These are phyloP conservation scores for Aphidius colemani DNA, from an alignment of 2,888 invertebrate species.

Conservation along the genomic window DNA sequence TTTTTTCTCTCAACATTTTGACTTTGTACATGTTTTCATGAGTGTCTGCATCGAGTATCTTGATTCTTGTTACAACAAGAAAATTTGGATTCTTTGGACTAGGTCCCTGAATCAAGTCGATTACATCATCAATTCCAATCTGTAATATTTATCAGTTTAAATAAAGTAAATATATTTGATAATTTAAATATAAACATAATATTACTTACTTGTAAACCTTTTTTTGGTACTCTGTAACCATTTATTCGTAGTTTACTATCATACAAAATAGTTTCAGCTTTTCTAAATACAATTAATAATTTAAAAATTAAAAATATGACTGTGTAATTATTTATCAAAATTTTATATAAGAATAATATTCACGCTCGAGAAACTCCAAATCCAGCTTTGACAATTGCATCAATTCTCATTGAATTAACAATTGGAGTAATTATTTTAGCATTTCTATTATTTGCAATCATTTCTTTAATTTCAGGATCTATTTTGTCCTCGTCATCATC, in stretches of 20 bases:
- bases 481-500: slow-evolving; percentile 58
- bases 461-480: slow-evolving; percentile 60
- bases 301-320: slow-evolving; percentile 19
- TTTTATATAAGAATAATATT: slow-evolving; percentile 44
- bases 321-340: not conserved
- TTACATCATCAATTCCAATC: slow-evolving; percentile 73
- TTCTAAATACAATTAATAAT: slow-evolving; percentile 63
- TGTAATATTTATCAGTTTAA: slow-evolving; percentile 50
- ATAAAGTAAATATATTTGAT: not conserved
- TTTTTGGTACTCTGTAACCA: slow-evolving; percentile 76
- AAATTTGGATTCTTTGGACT: slow-evolving; percentile 72
- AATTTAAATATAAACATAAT: not conserved
- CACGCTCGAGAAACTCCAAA: slow-evolving; percentile 76
- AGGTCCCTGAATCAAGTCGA: slow-evolving; percentile 75
- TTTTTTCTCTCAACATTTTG: slow-evolving; percentile 71
- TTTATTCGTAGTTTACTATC: slow-evolving; percentile 80
- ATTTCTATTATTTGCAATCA: slow-evolving; percentile 64
- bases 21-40: slow-evolving; percentile 64
- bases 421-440: slow-evolving; percentile 70
- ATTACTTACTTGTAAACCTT: slow-evolving; percentile 68
- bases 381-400: slow-evolving; percentile 72
- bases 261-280: slow-evolving; percentile 80
- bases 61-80: slow-evolving; percentile 71
- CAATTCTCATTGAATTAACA: slow-evolving; percentile 72
- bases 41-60: slow-evolving; percentile 65